Evolutionary conservation across 1,140 invertebrate genomes (phyloP).

Genomic region (Nephila pilipes): DNA sequence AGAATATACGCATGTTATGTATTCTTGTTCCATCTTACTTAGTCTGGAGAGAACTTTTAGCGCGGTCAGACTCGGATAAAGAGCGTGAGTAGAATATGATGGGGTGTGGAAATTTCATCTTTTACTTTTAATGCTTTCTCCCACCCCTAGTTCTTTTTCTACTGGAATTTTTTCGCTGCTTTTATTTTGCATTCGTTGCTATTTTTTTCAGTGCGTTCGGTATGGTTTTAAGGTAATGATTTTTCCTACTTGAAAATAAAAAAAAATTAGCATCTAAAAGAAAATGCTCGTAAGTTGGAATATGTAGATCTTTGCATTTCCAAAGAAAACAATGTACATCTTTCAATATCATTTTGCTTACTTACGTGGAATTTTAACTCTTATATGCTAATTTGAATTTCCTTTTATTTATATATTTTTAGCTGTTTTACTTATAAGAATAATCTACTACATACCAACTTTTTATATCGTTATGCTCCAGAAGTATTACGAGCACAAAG

Average conservation of each 20-base stretch:
- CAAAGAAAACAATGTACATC: no score
- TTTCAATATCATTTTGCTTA: no score
- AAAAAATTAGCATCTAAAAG: background rate
- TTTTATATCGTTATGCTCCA: no score
- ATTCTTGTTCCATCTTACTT: slow-evolving; percentile 47
- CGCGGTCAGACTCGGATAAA: slow-evolving; percentile 29
- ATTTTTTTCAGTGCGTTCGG: no score
- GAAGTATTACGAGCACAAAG: no score
- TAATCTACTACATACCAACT: no score
- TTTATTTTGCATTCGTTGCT: background rate
- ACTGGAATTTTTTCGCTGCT: background rate
- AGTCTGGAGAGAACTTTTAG: background rate
- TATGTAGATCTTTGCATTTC: no score
- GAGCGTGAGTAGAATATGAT: slow-evolving; percentile 41
- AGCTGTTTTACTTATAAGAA: no score
- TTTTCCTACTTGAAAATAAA: background rate
- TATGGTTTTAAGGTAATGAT: background rate
- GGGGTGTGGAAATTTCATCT: background rate
- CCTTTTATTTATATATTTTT: no score
- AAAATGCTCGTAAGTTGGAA: no score
- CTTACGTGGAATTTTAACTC: no score
- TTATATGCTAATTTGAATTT: no score
- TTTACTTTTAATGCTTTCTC: background rate
- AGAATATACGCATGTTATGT: slow-evolving; percentile 32
- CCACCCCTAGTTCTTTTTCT: background rate